phyloP scores from a whole-genome alignment of 2,113 vertebrate genomes.

The Myanophis thanlyinensis region DNA sequence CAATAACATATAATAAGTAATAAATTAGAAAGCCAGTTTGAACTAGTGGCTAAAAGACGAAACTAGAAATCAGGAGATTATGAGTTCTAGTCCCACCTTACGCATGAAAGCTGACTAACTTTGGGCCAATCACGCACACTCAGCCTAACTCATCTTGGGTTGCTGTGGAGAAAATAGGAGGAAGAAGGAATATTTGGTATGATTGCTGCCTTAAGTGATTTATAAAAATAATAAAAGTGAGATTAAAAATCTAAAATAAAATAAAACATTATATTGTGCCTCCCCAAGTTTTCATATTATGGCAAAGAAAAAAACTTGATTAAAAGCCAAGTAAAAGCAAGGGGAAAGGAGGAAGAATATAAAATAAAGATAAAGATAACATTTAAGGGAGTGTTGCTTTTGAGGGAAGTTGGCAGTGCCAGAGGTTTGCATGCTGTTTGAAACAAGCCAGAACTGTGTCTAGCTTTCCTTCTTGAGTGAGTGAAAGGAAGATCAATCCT shows the following conservation, averaged over 20 bases:
- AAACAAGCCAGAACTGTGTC: neutral
- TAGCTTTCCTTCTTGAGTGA: neutral
- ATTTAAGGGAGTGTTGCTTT: neutral
- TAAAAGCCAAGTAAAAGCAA: neutral
- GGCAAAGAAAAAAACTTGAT: neutral
- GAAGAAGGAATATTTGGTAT: too few relatives aligned
- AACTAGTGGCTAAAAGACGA: neutral
- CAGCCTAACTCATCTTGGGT: too few relatives aligned
- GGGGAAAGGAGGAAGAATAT: neutral
- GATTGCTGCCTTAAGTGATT: too few relatives aligned
- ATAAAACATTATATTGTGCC: neutral
- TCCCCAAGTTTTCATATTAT: neutral
- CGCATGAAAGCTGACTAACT: too few relatives aligned
- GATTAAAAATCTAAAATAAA: too few relatives aligned
- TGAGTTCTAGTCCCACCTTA: too few relatives aligned
- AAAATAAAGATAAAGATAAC: neutral
- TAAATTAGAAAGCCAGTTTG: neutral
- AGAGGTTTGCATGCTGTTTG: neutral
- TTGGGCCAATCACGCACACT: too few relatives aligned
- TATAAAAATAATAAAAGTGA: too few relatives aligned
- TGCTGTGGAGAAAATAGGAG: too few relatives aligned
- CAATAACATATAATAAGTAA: neutral
- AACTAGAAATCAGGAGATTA: too few relatives aligned
- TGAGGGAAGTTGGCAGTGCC: neutral
- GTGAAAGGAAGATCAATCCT: neutral